Percentiles rank a stretch among this genome's conserved stretches.
phyloP scores from a whole-genome alignment of 2,797 vertebrate species.

The Hoplostethus mediterraneus region DNA sequence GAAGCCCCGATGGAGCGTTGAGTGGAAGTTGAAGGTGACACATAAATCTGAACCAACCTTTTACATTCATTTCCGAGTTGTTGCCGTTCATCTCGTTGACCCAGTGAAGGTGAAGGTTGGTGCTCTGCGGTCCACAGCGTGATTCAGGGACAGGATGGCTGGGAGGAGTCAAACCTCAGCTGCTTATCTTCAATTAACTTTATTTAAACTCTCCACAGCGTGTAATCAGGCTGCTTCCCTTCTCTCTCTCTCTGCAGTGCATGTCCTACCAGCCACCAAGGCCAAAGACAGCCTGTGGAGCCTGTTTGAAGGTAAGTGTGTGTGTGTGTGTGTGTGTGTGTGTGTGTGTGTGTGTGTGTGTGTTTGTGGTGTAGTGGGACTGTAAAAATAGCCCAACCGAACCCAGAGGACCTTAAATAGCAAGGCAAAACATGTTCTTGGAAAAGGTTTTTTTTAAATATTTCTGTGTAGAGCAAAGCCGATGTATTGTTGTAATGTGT shows the following conservation, averaged over 20 bases:
- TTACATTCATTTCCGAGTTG: not conserved
- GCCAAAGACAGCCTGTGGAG: constrained; percentile 83
- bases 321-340: constrained; percentile 24
- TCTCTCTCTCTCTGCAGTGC: constrained; percentile 73
- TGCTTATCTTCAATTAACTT: constrained; percentile 71
- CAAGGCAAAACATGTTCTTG: constrained; percentile 22
- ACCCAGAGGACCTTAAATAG: constrained; percentile 54
- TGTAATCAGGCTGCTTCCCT: constrained; percentile 76
- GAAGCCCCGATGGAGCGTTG: too few species aligned
- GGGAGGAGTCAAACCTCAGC: constrained; percentile 49
- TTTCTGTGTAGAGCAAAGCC: constrained; percentile 22
- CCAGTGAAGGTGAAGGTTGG: constrained; percentile 14
- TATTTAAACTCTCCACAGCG: constrained; percentile 72
- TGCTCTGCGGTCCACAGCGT: constrained; percentile 7
- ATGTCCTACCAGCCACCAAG: constrained; percentile 74
- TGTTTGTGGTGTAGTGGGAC: constrained; percentile 32
- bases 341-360: constrained; percentile 17
- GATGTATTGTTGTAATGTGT: constrained; percentile 4
- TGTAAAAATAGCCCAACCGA: constrained; percentile 58
- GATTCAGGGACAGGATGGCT: constrained; percentile 39
- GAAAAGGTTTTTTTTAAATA: constrained; percentile 5
- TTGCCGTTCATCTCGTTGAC: not conserved
- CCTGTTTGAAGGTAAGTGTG: constrained; percentile 85
- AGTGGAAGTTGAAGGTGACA: not conserved
- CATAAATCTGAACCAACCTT: not conserved